These are phyloP conservation scores for Clarias pachynema DNA, from an alignment of 2,797 vertebrate genomes.

Conservation along the genomic window DNA sequence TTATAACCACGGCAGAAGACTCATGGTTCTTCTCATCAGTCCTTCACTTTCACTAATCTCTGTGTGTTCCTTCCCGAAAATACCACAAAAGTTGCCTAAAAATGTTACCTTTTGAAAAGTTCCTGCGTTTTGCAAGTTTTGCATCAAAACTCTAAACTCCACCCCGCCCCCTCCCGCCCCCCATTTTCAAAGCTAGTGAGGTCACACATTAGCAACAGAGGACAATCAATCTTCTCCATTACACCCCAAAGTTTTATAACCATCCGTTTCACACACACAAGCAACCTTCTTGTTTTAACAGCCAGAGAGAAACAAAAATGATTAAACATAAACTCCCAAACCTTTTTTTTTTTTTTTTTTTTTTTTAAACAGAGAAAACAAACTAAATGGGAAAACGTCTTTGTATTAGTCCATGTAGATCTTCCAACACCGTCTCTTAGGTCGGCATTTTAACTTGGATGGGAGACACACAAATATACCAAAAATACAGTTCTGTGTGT, in stretches of 20 bases:
- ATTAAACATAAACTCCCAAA: conserved; percentile 87
- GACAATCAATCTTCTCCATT: conserved; percentile 71
- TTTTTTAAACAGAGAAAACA: conserved; percentile 76
- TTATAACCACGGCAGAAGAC: conserved; percentile 78
- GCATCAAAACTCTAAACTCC: conserved; percentile 74
- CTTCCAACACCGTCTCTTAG: conserved; percentile 74
- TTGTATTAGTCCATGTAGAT: conserved; percentile 83
- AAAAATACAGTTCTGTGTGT: conserved; percentile 69
- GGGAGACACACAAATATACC: conserved; percentile 67
- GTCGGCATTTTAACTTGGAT: conserved; percentile 76
- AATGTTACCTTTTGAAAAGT: conserved; percentile 74
- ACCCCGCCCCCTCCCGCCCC: conserved; percentile 41
- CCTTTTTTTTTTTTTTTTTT: conserved; percentile 80
- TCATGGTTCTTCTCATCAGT: conserved; percentile 71
- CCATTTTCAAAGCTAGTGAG: conserved; percentile 76
- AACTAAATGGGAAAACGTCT: conserved; percentile 84
- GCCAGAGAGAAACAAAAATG: conserved; percentile 77
- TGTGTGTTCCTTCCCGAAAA: conserved; percentile 79
- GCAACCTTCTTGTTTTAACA: conserved; percentile 81
- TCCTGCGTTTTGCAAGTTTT: conserved; percentile 69
- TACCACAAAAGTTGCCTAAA: conserved; percentile 78
- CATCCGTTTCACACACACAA: conserved; percentile 78
- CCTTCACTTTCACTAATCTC: conserved; percentile 77
- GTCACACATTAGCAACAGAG: conserved; percentile 83
- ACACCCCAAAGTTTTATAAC: conserved; percentile 81